Conservation (phyloP, 2,113 vertebrate genomes). For the Salvator merianae region DNA sequence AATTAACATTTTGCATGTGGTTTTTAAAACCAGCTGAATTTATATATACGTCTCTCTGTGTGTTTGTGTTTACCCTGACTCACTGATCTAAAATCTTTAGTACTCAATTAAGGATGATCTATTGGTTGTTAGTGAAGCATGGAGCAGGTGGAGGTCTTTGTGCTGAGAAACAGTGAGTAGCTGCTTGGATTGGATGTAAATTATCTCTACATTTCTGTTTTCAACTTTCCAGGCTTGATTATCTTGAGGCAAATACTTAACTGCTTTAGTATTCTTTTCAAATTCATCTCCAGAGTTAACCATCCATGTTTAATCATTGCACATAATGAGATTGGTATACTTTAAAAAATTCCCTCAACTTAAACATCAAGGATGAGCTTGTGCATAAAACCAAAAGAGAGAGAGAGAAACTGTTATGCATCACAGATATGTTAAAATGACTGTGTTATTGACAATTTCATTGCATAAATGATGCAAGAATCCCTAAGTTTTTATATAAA, state of each 20-base stretch:
- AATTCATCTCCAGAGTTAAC: slow-evolving; percentile 58
- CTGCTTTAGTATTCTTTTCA: slow-evolving; percentile 56
- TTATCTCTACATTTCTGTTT: slow-evolving; percentile 37
- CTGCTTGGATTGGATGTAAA: slow-evolving; percentile 44
- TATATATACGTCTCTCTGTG: neutral
- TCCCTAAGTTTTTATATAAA: too few relatives aligned
- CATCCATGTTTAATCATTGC: slow-evolving; percentile 58
- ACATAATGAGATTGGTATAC: slow-evolving; percentile 56
- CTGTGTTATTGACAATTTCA: neutral
- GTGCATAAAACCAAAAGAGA: slow-evolving; percentile 17
- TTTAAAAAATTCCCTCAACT: slow-evolving; percentile 42
- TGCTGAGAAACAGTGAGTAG: slow-evolving; percentile 6
- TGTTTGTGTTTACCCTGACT: neutral
- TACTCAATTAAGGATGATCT: slow-evolving; percentile 22
- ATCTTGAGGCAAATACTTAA: slow-evolving; percentile 45
- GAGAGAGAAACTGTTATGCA: neutral
- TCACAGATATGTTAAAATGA: neutral
- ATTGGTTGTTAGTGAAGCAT: slow-evolving; percentile 1
- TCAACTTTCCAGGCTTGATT: slow-evolving; percentile 47
- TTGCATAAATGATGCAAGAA: too few relatives aligned
- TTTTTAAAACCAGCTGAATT: neutral
- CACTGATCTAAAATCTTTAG: neutral
- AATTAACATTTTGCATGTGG: neutral
- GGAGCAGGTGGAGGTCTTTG: neutral
- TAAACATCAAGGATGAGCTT: slow-evolving; percentile 44